Evolutionary conservation across 2,797 vertebrate species (phyloP), one percentile per base, ranked within the genome.

Genomic region (Paguma larvata): DNA sequence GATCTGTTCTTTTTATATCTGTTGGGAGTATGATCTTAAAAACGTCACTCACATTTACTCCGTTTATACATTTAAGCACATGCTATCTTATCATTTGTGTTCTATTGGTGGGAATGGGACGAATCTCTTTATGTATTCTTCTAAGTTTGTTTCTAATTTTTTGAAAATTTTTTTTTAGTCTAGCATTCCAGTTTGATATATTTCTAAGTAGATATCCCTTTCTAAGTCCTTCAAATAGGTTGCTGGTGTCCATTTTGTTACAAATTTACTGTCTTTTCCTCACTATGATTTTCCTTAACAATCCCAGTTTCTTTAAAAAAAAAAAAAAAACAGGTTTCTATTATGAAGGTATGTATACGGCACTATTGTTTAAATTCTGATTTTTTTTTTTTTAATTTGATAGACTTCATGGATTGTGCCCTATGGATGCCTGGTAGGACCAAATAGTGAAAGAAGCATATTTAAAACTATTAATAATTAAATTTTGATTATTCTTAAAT

Each of bases 121-220:
- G 41, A 85, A 1, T 6, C 2, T 12, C 30, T 84, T 70, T 41
- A 34, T 34, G 18, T 27, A 32, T 85, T 92, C 34, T 21, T 38
- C 53, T 73, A 94, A 73, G 19, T 34, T 51, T 85, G 5, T 27
- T 92, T 93, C 56, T 51, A 89, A 94, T 75, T 65, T 86, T 6
- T 16, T 85, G 12, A 56, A 93, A 67, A 38, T 78, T 23, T 3
- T 72, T 89, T 89, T 96, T 85, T 79, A 62, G 77, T 72, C 4
- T 46, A 75, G 18, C 27, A 27, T 44, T 13, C 77, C 30, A 27
- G 96, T 70, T 41, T 44, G 3, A 44, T 93, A 4, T 46, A 15
- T 14, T 78, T 16, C 51, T 73, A 77, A 1, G 41, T 18, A 46
- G 18, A 27, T 67, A 4, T 63, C 16, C 46, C 46, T 78, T 79